Evolutionary conservation across 2,113 vertebrate genomes (phyloP).

Genomic region (Empidonax traillii): DNA sequence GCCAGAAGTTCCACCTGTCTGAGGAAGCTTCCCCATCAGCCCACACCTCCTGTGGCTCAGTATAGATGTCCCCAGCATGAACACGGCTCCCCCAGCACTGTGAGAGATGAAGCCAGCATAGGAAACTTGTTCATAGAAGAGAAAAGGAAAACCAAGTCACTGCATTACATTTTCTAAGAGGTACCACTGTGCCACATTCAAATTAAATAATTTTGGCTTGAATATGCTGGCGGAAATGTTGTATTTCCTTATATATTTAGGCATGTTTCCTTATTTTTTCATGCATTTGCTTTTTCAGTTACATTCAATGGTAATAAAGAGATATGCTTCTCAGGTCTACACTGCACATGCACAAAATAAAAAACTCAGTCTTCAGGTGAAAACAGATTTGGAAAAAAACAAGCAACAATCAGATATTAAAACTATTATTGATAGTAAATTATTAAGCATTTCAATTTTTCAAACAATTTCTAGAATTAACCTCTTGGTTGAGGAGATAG

Average conservation of each 20-base stretch:
- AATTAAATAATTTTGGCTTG: background rate
- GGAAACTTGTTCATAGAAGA: background rate
- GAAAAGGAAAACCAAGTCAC: background rate
- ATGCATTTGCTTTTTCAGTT: background rate
- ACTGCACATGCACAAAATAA: background rate
- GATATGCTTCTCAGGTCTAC: background rate
- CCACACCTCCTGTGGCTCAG: rapidly evolving
- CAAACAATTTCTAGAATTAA: background rate
- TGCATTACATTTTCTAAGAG: background rate
- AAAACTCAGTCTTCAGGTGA: background rate
- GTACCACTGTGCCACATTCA: background rate
- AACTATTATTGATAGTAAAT: background rate
- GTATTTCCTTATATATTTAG: background rate
- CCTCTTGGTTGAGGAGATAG: background rate
- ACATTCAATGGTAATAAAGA: background rate
- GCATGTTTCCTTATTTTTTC: background rate
- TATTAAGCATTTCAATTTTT: background rate
- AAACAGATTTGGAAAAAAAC: background rate
- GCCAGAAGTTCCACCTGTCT: background rate
- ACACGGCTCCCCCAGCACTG: rapidly evolving
- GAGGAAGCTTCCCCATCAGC: background rate
- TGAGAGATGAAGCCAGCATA: background rate
- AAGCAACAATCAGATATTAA: background rate
- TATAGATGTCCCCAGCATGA: background rate
- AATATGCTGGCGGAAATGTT: background rate